Percentiles rank a stretch among this genome's conserved stretches.
phyloP scores from a whole-genome alignment of 2,113 vertebrate species.

The Megalops atlanticus region DNA sequence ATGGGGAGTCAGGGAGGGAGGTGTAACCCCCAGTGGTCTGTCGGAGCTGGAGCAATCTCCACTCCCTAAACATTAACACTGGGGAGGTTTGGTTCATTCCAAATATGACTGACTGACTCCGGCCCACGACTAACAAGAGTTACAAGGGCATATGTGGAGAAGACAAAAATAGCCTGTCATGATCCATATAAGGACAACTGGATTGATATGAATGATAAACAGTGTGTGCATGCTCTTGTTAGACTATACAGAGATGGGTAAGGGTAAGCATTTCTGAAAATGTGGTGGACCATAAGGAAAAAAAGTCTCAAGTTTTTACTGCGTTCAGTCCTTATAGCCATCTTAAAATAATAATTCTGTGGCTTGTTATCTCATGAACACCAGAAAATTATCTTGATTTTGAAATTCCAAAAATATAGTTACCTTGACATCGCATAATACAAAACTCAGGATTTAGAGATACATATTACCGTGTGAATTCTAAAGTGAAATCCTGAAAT shows the following conservation, averaged over 20 bases:
- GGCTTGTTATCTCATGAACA: no score
- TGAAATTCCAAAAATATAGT: no score
- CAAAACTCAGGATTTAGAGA: no score
- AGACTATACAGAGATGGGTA: not conserved
- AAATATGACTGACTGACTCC: slow-evolving; percentile 52
- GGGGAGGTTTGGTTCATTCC: slow-evolving; percentile 49
- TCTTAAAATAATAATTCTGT: no score
- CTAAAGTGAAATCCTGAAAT: no score
- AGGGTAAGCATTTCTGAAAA: not conserved
- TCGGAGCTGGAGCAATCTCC: slow-evolving; percentile 42
- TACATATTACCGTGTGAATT: no score
- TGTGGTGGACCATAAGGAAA: not conserved
- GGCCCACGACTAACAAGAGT: slow-evolving; percentile 47
- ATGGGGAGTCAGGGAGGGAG: not conserved
- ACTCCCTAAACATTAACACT: slow-evolving; percentile 52
- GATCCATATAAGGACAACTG: slow-evolving; percentile 8
- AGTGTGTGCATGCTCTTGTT: not conserved
- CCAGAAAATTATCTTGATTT: no score
- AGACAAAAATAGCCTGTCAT: slow-evolving; percentile 14
- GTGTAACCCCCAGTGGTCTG: slow-evolving; percentile 53
- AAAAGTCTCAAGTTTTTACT: no score
- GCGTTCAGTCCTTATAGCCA: no score
- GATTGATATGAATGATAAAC: slow-evolving; percentile 18
- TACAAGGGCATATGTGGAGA: slow-evolving; percentile 34
- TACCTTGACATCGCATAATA: no score